A percentile compares a stretch with the other conserved stretches of the same genome.
Evolutionary conservation across 2,113 vertebrate species (phyloP).

Genomic region (Zosterops hypoxanthus): DNA sequence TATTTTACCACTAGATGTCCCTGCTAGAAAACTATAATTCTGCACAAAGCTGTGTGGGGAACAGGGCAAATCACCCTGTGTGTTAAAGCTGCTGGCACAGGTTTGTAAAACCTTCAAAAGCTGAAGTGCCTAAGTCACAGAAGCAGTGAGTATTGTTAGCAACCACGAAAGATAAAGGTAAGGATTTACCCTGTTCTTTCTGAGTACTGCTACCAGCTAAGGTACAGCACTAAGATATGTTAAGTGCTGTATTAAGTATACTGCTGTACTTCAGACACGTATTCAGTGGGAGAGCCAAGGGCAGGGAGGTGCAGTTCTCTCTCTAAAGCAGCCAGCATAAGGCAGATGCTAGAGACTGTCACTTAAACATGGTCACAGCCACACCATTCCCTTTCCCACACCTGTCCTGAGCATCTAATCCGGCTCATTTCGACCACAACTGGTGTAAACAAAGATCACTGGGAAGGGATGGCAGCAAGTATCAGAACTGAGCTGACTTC

Average conservation of each 20-base stretch:
- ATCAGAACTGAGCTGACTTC: not conserved
- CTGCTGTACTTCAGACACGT: not conserved
- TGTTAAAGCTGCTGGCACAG: not conserved
- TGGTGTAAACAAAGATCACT: not conserved
- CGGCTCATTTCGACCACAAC: not conserved
- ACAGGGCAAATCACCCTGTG: not conserved
- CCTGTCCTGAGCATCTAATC: not conserved
- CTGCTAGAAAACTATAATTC: not conserved
- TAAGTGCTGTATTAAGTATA: not conserved
- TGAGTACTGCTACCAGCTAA: not conserved
- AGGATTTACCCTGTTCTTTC: not conserved
- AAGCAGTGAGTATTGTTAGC: not conserved
- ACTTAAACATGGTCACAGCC: accelerated
- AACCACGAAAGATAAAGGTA: not conserved
- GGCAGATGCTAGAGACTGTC: not conserved
- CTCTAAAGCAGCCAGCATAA: not conserved
- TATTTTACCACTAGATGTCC: constrained; percentile 30
- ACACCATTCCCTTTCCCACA: not conserved
- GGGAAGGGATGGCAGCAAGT: not conserved
- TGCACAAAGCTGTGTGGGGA: not conserved
- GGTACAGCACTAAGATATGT: not conserved
- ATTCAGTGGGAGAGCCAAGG: not conserved
- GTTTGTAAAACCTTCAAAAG: not conserved
- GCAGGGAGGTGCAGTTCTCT: not conserved
- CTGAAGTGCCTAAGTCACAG: not conserved